Evolutionary conservation across 2,797 vertebrate species (phyloP), one percentile per base, ranked within the genome.

Genomic region (Selene dorsalis): DNA sequence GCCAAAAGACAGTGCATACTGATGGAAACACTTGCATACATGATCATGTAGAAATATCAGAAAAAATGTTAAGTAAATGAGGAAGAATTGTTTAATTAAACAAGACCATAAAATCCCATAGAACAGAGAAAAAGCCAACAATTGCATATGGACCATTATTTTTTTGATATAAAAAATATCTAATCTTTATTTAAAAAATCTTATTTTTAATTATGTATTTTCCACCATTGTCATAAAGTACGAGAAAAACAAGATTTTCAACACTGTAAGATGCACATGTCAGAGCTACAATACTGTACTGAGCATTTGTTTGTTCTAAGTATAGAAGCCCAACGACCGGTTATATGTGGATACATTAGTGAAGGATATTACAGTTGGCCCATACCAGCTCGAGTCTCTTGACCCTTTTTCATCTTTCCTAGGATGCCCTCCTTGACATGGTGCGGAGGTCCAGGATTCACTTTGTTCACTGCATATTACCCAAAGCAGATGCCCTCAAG

Each of bases 371-470:
- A 50, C 53, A 6, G 32, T 45, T 32, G 61, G 57, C 56, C 38
- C 73, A 18, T 61, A 84, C 26, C 18, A 41, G 20, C 12, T 52
- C 28, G 26, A 52, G 65, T 74, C 56, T 48, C 71, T 61, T 82
- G 62, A 85, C 73, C 30, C 14, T 69, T 18, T 56, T 57, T 67
- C 86, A 22, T 80, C 20, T 83, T 73, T 74, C 70, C 53, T 89
- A 99, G 98, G 98, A 99, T 0, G 97, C 97, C 41, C 95, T 99
- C 75, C 95, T 99, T 6, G 98, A 99, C 91, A 97, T 97, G 80
- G 94, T 99, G 88, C 95, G 96, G 92, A 96, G 96, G 85, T 97
- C 97, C 57, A 96, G 93, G 91, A 94, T 97, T 55, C 97, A 99
- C 89, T 99, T 99, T 0, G 96, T 99, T 84, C 97, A 99, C 90